Evolutionary conservation across 2,888 invertebrate species (phyloP), one percentile per base, ranked within the genome.

Genomic region (Stomorhina lunata): DNA sequence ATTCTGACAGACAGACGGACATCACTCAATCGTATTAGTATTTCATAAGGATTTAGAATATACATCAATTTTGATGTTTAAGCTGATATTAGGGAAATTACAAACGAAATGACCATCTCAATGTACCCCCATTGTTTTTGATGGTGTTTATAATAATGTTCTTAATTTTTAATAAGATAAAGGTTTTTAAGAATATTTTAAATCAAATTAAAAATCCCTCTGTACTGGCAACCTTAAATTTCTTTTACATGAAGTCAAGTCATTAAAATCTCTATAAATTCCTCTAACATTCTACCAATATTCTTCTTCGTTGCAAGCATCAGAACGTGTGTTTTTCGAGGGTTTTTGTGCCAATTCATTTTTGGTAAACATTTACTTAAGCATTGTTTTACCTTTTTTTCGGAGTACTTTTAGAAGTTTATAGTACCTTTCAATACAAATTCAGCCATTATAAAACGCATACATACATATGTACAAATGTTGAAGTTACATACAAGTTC

Each of bases 261-360:
- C 32, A 32, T 45, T 48, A 6, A n/a, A 3, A 27, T 53, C 7
- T 15, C 15, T 53, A 27, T 27, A 15, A 53, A 53, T n/a, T 6
- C 6, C 15, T 15, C 27, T n/a, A 7, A 4, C 27, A 27, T 15
- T 48, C 4, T n/a, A n/a, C n/a, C n/a, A n/a, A n/a, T n/a, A 20
- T 43, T 63, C 22, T 32, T 2, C 7, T 29, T 34, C 17, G 69
- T 53, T 20, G 17, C n/a, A 40, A 43, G n/a, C 25, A n/a, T 15
- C n/a, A n/a, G n/a, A n/a, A n/a, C n/a, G 53, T 32, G 43, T 40
- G 40, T 29, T 22, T 15, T 9, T 27, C 9, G 34, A 2, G 29
- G 48, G 34, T 12, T 45, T 59, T 57, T 27, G 48, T 34, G 61
- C 43, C 61, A 55, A 71, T 40, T 59, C 32, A 32, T 59, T 55